phyloP scores from a whole-genome alignment of 2,113 vertebrate genomes.

The Brachypodius melanocephalos region DNA sequence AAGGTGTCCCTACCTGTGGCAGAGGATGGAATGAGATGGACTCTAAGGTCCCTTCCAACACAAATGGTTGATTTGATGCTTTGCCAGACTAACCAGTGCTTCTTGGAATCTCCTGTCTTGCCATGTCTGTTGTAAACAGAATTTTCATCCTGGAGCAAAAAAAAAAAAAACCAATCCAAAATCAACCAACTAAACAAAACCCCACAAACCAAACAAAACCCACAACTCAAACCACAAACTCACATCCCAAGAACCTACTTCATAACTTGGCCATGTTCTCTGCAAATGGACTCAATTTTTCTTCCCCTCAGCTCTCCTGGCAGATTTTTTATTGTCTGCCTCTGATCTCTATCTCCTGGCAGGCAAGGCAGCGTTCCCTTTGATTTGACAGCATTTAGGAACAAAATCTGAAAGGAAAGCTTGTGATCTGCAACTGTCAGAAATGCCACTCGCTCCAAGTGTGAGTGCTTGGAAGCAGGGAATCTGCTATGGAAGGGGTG shows the following conservation, averaged over 20 bases:
- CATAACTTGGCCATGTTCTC: background rate
- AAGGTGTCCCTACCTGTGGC: background rate
- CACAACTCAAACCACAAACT: background rate
- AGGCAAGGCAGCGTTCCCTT: background rate
- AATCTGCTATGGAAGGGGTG: background rate
- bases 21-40: accelerated
- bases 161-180: background rate
- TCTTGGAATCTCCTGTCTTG: background rate
- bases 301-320: background rate
- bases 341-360: background rate
- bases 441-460: background rate
- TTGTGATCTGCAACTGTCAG: background rate
- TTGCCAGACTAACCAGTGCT: background rate
- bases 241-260: background rate
- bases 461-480: background rate
- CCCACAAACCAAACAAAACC: background rate
- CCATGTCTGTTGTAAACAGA: background rate
- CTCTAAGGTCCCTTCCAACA: background rate
- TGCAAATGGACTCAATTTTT: background rate
- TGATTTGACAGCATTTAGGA: background rate
- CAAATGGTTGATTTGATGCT: background rate
- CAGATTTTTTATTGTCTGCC: background rate
- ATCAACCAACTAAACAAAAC: background rate
- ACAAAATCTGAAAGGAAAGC: background rate
- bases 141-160: background rate